A percentile compares a stretch with the other conserved stretches of the same genome.
These are phyloP conservation scores for Eudemis profundana DNA, from an alignment of 2,888 invertebrate genomes.

Conservation along the genomic window DNA sequence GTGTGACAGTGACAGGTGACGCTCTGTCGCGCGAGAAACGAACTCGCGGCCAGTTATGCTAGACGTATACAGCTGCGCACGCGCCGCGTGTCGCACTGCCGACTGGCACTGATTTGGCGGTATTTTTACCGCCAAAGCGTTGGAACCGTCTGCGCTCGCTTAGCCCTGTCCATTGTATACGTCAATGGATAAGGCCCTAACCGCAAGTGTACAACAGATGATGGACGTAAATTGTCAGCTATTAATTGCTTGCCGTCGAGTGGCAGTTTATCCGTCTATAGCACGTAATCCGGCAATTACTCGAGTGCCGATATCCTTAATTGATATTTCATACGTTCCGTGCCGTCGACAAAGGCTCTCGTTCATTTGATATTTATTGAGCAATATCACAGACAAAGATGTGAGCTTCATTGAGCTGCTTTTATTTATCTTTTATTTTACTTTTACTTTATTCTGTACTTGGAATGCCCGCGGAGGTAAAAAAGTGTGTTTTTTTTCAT, in stretches of 20 bases:
- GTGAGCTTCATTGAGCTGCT: not conserved
- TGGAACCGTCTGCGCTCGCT: no score
- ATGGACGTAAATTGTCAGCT: not conserved
- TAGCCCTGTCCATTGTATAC: no score
- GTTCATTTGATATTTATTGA: conserved; percentile 9
- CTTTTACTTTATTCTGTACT: no score
- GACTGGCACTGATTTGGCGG: no score
- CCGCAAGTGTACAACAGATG: not conserved
- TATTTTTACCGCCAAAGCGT: no score
- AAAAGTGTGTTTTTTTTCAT: no score
- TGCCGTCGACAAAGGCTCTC: not conserved
- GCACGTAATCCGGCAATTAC: conserved; percentile 38
- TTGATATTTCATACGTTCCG: conserved; percentile 39
- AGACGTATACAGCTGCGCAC: no score
- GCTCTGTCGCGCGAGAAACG: no score
- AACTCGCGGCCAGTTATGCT: no score
- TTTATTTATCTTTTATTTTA: not conserved
- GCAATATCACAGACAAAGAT: not conserved
- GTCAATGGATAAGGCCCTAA: not conserved
- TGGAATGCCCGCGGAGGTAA: no score
- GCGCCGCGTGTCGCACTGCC: no score
- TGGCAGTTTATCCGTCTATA: not conserved
- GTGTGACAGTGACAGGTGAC: no score
- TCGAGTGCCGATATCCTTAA: conserved; percentile 36
- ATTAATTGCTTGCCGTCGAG: conserved; percentile 9